Evolutionary conservation across 2,113 vertebrate species (phyloP).

Genomic region (Eidolon helvum): DNA sequence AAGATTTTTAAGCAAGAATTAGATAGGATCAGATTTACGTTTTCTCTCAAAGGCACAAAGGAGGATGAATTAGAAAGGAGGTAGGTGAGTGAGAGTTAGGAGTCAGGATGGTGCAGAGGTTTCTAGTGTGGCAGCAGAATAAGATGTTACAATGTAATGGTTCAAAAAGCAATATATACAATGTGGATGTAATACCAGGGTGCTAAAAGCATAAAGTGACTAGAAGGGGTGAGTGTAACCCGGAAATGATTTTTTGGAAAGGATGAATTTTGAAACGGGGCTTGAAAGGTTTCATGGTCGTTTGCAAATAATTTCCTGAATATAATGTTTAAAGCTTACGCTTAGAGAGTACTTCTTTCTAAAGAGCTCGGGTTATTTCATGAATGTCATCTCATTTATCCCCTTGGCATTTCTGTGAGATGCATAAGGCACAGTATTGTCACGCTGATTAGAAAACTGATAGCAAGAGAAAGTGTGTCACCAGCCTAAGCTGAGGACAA

Average conservation of each 20-base stretch:
- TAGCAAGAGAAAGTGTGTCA: neutral
- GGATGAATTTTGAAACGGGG: neutral
- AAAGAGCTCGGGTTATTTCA: neutral
- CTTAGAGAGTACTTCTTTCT: neutral
- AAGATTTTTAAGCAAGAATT: neutral
- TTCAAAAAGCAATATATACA: neutral
- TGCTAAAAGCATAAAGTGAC: neutral
- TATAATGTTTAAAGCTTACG: neutral
- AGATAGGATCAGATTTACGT: neutral
- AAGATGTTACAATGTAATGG: neutral
- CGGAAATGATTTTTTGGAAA: neutral
- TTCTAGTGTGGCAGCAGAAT: neutral
- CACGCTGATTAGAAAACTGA: neutral
- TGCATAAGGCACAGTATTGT: neutral
- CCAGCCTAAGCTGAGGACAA: neutral
- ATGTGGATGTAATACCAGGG: neutral
- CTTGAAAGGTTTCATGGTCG: neutral
- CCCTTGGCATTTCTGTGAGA: neutral
- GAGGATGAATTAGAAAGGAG: neutral
- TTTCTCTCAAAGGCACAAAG: neutral
- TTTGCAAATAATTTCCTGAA: neutral
- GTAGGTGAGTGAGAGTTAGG: neutral
- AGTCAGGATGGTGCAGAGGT: neutral
- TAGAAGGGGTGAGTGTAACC: neutral
- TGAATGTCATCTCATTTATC: neutral